Evolutionary conservation across 1,140 invertebrate genomes (phyloP), one percentile per base, ranked within the genome.

Genomic region (Aleiodes sp.): DNA sequence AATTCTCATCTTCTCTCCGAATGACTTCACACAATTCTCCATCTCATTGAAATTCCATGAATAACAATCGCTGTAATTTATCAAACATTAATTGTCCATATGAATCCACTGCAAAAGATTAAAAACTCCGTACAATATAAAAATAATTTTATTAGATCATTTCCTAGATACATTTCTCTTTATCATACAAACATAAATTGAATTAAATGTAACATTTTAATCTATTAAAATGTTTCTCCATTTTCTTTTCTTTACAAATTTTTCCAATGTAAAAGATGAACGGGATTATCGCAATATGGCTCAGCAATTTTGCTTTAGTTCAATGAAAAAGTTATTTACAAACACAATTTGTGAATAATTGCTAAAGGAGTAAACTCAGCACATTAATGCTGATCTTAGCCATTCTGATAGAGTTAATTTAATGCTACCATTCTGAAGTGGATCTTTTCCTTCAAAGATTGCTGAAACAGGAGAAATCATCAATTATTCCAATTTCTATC

Each of bases 391-490:
- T 74, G 90, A 91, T 84, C 92, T 91, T 70, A 94, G 87, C 92
- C 92, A 94, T 92, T 96, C 94, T 26, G 92, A 88, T 74, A 96
- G 84, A 79, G 88, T 93, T 69, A 95, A 84, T 85, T 94, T 94
- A 39, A 96, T 90, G 65, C 87, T 91, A 73, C 94, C 94, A 86
- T 94, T 94, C 84, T 94, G 92, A 41, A 94, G 85, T 19, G 92
- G 92, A 80, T 95, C 94, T 80, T 94, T 94, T 66, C 89, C 88
- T 79, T 95, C 93, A 82, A 95, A 96, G 46, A 93, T 88, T 83
- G 89, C 92, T 94, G 80, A 76, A 89, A 72, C 70, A 65, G 73
- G 73, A 21, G 10, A 60, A 37, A 60, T 46, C 19, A 65, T 14
- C 41, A 31, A 31, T 14, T n/a, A 37, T 46, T 2, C 28, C 29